Evolutionary conservation across 2,888 invertebrate genomes (phyloP).

Genomic region (Idaea straminata): DNA sequence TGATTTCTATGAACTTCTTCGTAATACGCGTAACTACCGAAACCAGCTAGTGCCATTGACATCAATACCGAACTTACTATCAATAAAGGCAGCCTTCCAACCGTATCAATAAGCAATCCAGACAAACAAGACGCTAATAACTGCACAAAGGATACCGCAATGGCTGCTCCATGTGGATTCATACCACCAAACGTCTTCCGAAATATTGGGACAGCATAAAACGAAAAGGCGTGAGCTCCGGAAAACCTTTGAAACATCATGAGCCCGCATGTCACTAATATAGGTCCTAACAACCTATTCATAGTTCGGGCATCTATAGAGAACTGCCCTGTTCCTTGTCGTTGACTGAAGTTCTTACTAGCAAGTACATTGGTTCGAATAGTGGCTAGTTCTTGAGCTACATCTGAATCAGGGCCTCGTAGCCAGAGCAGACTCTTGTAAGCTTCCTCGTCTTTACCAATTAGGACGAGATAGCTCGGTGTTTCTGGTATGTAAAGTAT

Average conservation of each 20-base stretch:
- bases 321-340: conserved; percentile 65
- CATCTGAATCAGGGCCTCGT: conserved; percentile 89
- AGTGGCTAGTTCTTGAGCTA: conserved; percentile 86
- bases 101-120: conserved; percentile 90
- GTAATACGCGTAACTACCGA: conserved; percentile 92
- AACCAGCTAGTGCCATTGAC: conserved; percentile 91
- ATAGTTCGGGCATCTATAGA: conserved; percentile 70
- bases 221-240: conserved; percentile 91
- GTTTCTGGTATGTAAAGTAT: conserved; percentile 93
- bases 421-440: conserved; percentile 88
- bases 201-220: conserved; percentile 93
- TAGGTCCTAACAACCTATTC: conserved; percentile 82
- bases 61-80: conserved; percentile 91
- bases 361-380: conserved; percentile 84
- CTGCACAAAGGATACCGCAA: conserved; percentile 92
- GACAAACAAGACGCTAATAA: conserved; percentile 91
- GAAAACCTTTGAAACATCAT: conserved; percentile 94
- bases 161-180: conserved; percentile 91
- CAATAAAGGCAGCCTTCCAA: conserved; percentile 90
- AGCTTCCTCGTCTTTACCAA: conserved; percentile 84
- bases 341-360: conserved; percentile 73
- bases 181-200: conserved; percentile 90
- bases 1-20: conserved; percentile 83
- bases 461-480: conserved; percentile 89
- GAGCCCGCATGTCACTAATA: conserved; percentile 89